Conservation (phyloP, 2,113 vertebrate genomes). For the Peucedramus taeniatus region DNA sequence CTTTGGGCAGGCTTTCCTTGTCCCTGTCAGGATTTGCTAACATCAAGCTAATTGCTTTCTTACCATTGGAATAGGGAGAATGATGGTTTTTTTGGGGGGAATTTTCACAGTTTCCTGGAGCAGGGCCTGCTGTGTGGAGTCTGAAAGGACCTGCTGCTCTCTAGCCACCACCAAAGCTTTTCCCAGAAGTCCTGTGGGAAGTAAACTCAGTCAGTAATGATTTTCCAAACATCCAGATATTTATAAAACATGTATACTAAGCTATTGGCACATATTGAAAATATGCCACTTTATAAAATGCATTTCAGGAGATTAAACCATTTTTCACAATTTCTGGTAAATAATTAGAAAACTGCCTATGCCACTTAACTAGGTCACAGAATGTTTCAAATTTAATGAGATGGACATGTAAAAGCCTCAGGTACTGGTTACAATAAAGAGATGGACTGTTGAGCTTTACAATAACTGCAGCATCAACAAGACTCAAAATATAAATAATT, state of each 20-base stretch:
- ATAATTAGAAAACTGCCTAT: neutral
- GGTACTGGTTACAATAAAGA: neutral
- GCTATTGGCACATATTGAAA: neutral
- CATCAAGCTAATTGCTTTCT: neutral
- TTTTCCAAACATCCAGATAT: neutral
- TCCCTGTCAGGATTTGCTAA: neutral
- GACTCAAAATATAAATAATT: conserved; percentile 12
- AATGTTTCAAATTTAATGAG: neutral
- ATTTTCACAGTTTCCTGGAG: neutral
- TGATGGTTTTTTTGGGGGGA: neutral
- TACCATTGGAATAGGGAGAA: neutral
- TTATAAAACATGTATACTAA: neutral
- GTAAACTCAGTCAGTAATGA: neutral
- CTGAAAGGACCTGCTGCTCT: neutral
- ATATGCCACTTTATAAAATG: neutral
- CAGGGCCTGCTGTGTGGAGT: neutral
- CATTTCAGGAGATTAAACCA: neutral
- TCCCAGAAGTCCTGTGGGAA: neutral
- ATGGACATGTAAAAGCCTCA: neutral
- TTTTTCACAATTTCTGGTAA: neutral
- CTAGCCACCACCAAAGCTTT: neutral
- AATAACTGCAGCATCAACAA: neutral
- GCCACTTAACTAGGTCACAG: neutral
- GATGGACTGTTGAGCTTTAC: neutral
- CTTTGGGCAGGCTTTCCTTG: neutral